phyloP scores from a whole-genome alignment of 2,113 vertebrate genomes.

The Ursus arctos region DNA sequence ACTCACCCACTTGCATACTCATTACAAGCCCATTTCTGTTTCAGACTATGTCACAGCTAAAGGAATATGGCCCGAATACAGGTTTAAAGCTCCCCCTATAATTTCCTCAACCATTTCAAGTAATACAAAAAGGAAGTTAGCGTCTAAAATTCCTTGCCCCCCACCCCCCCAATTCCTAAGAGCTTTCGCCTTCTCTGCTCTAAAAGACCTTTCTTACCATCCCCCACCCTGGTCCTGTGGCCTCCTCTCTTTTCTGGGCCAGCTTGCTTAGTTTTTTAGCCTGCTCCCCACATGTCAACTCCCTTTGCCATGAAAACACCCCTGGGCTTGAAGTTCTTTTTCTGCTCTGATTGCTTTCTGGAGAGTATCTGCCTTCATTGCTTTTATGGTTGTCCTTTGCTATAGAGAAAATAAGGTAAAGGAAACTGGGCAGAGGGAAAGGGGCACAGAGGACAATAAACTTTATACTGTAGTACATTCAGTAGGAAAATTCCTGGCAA shows the following conservation, averaged over 20 bases:
- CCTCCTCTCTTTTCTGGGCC: background rate
- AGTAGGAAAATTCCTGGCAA: background rate
- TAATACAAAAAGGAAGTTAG: background rate
- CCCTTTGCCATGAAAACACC: slow-evolving; percentile 36
- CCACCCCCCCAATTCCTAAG: fast-evolving
- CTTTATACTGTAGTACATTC: background rate
- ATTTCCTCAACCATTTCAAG: background rate
- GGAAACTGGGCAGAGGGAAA: background rate
- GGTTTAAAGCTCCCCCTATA: background rate
- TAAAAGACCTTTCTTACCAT: background rate
- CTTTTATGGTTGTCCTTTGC: slow-evolving; percentile 22
- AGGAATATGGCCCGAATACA: background rate
- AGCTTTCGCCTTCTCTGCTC: background rate
- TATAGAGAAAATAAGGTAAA: slow-evolving; percentile 34
- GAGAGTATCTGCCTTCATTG: slow-evolving; percentile 33
- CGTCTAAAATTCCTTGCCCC: background rate
- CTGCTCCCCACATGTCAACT: background rate
- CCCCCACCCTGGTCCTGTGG: fast-evolving
- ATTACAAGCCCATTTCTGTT: background rate
- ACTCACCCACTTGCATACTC: background rate
- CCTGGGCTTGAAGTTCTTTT: slow-evolving; percentile 45
- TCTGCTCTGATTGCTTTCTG: slow-evolving; percentile 57
- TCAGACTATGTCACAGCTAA: background rate
- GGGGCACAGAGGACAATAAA: background rate
- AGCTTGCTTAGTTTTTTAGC: slow-evolving; percentile 7